Base-by-base conservation (phyloP, 2,888 invertebrate genomes). In the Herminia tarsipennalis region DNA sequence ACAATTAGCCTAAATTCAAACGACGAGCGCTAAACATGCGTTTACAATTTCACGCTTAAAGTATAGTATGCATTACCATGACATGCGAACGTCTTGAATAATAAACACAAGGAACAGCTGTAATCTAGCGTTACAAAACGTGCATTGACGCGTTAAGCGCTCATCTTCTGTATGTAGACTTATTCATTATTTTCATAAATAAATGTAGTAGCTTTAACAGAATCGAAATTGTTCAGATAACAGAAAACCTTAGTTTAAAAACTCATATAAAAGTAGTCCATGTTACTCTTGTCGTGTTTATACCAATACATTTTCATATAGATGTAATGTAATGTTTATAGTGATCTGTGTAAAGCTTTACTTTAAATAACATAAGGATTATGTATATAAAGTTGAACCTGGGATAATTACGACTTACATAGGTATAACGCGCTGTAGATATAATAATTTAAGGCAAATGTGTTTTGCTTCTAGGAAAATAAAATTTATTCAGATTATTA, bases 351-450 rank as follows among this genome's bases (percentile, higher is more conserved):
- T 85, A 62, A 86, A 85, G 87, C 84, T 87, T 88, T 88, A 87
- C 78, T 74, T 68, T 73, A 58, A 82, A 72, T 71, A 70, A 69
- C 73, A 57, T 85, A 86, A 86, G 79, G 55, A 74, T 49, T 78
- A 76, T 90, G 88, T 90, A 89, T 46, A 88, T 84, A 87, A 68
- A 76, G 71, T 79, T 76, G 79, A 88, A 86, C 78, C 86, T 82
- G 90, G 90, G 90, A 91, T 91, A 88, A 86, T 85, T 91, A 91
- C 90, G 90, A 91, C 90, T 91, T 91, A 91, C 80, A 77, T 90
- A 91, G 86, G 61, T 72, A 56, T 81, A 83, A 81, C 38, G 74
- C 77, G 78, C 74, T 65, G 72, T 81, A 81, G 73, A 56, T 65
- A 62, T 60, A 59, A 48, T 56, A 39, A 51, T 37, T 39, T 61